These are phyloP conservation scores for Pseudococcus jackbeardsleyi DNA, from an alignment of 2,888 invertebrate species.

Conservation along the genomic window DNA sequence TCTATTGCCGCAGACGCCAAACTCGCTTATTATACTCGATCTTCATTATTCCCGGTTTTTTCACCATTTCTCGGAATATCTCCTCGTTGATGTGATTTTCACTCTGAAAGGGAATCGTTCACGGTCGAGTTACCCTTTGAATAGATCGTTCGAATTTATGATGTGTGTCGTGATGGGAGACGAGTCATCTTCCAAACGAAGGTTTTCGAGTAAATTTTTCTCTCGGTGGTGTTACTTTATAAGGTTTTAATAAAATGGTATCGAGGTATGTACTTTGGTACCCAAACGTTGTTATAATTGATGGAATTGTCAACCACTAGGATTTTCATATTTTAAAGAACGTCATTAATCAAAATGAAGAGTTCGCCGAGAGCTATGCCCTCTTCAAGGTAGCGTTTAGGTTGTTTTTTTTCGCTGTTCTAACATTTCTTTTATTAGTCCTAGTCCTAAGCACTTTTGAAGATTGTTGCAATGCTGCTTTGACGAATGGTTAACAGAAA, in stretches of 20 bases:
- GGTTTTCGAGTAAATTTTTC: background rate
- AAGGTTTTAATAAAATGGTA: slow-evolving; percentile 35
- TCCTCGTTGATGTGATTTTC: background rate
- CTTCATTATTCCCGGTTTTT: slow-evolving; percentile 4
- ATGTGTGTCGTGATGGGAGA: slow-evolving; percentile 5
- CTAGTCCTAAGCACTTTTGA: slow-evolving; percentile 50
- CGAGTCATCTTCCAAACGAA: background rate
- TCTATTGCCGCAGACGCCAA: slow-evolving; percentile 32
- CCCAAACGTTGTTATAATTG: slow-evolving; percentile 48
- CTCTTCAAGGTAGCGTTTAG: slow-evolving; percentile 51
- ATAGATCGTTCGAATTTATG: background rate
- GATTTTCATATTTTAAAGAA: slow-evolving; percentile 49
- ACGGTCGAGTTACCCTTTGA: slow-evolving; percentile 2
- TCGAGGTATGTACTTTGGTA: background rate
- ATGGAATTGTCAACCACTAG: slow-evolving; percentile 52
- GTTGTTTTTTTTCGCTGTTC: slow-evolving; percentile 45
- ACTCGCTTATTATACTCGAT: slow-evolving; percentile 3
- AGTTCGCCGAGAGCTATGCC: slow-evolving; percentile 49
- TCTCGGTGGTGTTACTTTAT: background rate
- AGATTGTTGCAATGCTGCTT: slow-evolving; percentile 51
- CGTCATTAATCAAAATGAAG: slow-evolving; percentile 48
- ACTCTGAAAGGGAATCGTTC: background rate
- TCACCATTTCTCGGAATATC: slow-evolving; percentile 34
- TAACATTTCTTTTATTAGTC: slow-evolving; percentile 50
- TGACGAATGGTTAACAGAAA: slow-evolving; percentile 54